Conservation (phyloP, 2,888 invertebrate species). For the Mesorhabditis spiculigera region DNA sequence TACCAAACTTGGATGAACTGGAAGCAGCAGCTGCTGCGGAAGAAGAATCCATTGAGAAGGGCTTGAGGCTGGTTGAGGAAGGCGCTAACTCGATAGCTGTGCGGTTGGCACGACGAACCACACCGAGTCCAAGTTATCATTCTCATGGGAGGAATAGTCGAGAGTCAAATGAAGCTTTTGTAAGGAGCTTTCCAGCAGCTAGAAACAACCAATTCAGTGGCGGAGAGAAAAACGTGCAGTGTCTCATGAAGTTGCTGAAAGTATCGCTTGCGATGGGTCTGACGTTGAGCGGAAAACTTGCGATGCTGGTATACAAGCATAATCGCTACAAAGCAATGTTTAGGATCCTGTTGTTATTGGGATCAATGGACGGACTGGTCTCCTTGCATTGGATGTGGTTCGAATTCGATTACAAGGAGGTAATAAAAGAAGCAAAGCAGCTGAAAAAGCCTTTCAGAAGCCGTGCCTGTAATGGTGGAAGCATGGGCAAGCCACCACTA, state of each 20-base stretch:
- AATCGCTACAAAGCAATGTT: neutral
- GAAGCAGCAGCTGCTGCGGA: constrained; percentile 19
- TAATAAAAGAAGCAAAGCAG: constrained; percentile 7
- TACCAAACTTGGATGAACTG: constrained; percentile 36
- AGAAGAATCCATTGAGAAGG: constrained; percentile 13
- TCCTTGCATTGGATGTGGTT: constrained; percentile 34
- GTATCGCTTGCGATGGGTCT: constrained; percentile 32
- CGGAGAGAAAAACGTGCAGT: neutral
- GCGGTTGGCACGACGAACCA: neutral
- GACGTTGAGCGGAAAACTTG: constrained; percentile 37
- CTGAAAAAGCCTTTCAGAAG: neutral
- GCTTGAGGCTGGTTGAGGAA: neutral
- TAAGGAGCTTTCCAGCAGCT: neutral
- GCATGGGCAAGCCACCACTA: neutral
- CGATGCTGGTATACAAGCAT: constrained; percentile 31
- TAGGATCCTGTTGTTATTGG: constrained; percentile 40
- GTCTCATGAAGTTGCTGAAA: neutral
- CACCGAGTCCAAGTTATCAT: neutral
- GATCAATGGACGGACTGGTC: constrained; percentile 40
- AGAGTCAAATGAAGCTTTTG: neutral
- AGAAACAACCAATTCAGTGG: neutral
- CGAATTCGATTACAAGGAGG: constrained; percentile 23
- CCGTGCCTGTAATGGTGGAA: constrained; percentile 5
- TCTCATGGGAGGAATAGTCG: neutral
- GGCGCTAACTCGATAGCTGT: neutral